phyloP scores from a whole-genome alignment of 1,140 invertebrate genomes.

The Batillaria attramentaria region DNA sequence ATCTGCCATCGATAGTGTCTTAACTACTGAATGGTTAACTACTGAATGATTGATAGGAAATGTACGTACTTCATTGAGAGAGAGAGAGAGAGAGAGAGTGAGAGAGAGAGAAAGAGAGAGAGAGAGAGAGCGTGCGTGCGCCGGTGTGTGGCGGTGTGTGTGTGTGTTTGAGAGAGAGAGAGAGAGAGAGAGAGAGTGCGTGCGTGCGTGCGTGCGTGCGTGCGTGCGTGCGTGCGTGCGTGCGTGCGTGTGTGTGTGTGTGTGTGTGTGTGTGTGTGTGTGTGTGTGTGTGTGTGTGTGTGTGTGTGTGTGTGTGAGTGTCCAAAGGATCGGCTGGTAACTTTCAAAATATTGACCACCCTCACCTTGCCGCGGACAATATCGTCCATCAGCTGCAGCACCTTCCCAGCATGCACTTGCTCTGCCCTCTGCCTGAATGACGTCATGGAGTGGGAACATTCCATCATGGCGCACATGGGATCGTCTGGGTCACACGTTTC shows the following conservation, averaged over 20 bases:
- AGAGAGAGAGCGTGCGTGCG: background rate
- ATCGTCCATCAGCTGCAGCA: conserved; percentile 35
- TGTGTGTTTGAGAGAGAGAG: background rate
- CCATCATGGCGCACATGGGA: conserved; percentile 68
- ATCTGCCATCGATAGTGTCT: too few species aligned
- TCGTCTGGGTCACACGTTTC: conserved; percentile 59
- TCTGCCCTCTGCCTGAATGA: conserved; percentile 58
- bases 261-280: too few species aligned
- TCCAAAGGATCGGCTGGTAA: background rate
- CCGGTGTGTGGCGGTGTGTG: too few species aligned
- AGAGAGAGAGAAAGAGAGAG: background rate
- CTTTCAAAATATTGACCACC: background rate
- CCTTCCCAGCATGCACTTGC: conserved; percentile 37
- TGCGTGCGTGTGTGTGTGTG: too few species aligned
- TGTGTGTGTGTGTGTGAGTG: background rate
- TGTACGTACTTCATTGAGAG: background rate
- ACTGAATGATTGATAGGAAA: background rate
- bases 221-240: too few species aligned
- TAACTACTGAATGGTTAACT: background rate
- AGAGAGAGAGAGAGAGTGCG: background rate
- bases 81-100: background rate
- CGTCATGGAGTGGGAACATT: conserved; percentile 58
- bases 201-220: too few species aligned
- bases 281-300: background rate
- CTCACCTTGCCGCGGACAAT: conserved; percentile 29